Base-by-base conservation (phyloP, 2,113 vertebrate species). In the Oryzias javanicus region DNA sequence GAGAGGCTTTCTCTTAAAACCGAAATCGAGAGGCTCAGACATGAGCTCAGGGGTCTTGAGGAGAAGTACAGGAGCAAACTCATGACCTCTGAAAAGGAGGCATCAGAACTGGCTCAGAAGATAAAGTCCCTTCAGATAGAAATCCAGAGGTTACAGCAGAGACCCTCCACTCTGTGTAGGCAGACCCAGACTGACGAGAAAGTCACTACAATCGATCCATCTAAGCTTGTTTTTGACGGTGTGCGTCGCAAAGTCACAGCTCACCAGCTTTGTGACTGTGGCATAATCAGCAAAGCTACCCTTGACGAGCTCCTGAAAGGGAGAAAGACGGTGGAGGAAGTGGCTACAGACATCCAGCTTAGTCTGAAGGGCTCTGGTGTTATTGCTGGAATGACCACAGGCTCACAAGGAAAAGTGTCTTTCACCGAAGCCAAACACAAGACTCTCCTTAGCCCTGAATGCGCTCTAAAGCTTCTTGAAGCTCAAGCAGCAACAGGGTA, bases 401-500 rank as follows among this genome's bases (percentile, higher is more conserved):
- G 85, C 0, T 90, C 91, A 17, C 92, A 92, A 55, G 93, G 93
- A 15, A 98, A 94, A 71, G 94, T 96, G 70, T 92, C 94, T 0
- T 88, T 98, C 60, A 92, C 94, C 6, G 93, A 97, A 84, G 96
- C 95, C 66, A 96, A 94, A 87, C 88, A 92, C 60, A 95, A 93
- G 75, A 91, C 94, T 5, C 78, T 98, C 6, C 84, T 98, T 42
- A 90, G 85, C 47, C 80, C 92, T 42, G 92, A 97, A 66, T 93
- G 93, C 0, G 91, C 94, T 3, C 82, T 96, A 48, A 91, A 94
- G 90, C 93, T 98, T 18, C 81, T 98, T 40, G 95, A 98, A 88
- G 96, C 96, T 51, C 96, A 98, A 83, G 96, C 95, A 71, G 96
- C 96, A 55, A 98, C 95, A 4, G 96, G 96, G 49, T 92, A 95